Evolutionary conservation across 2,113 vertebrate species (phyloP).

Genomic region (Telmatochromis brachygnathus): DNA sequence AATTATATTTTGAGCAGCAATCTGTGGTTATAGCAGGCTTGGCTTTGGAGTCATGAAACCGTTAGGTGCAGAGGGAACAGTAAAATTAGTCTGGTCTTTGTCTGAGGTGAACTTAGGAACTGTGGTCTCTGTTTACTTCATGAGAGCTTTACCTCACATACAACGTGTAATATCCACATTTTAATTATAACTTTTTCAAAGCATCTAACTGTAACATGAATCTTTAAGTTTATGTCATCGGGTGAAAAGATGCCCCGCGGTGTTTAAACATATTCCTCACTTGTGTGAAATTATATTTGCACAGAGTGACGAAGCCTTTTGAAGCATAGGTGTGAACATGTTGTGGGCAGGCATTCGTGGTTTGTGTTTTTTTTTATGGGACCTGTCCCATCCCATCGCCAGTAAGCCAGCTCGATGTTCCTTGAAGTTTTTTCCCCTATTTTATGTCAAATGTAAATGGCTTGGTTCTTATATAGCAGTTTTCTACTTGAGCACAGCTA

Average conservation of each 20-base stretch:
- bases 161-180: neutral
- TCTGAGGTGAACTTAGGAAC: slow-evolving; percentile 17
- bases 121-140: neutral
- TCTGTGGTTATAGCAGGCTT: neutral
- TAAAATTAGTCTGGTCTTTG: slow-evolving; percentile 34
- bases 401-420: neutral
- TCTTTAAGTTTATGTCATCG: neutral
- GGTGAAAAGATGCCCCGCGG: neutral
- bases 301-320: neutral
- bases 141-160: neutral
- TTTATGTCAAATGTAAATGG: neutral
- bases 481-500: neutral
- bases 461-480: neutral
- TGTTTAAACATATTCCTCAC: neutral
- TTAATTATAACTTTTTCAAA: neutral
- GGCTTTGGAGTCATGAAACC: neutral
- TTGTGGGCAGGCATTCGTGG: neutral
- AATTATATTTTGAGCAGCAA: neutral
- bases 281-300: neutral
- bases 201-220: neutral
- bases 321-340: slow-evolving; percentile 37
- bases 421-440: neutral
- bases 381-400: neutral
- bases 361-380: slow-evolving; percentile 27
- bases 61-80: neutral